Base-by-base conservation (phyloP, 1,140 invertebrate species). In the Anoplophora glabripennis region DNA sequence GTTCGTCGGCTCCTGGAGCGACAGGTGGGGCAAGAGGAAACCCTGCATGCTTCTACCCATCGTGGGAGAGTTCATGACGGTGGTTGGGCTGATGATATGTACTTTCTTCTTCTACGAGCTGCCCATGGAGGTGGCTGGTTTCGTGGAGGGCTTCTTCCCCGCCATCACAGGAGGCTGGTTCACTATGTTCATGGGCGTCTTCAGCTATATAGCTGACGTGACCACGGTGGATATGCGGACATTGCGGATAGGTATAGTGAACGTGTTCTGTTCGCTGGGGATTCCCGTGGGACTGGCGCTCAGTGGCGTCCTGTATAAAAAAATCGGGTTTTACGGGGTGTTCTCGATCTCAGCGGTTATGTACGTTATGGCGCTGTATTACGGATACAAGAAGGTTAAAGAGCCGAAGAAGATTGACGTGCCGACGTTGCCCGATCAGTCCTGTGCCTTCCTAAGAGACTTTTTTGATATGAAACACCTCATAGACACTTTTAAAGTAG, bases 171-270 rank as follows among this genome's bases (percentile, higher is more conserved):
- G 90, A 1, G 91, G 91, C 1, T 92, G 88, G 85, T 89, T 93
- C 65, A 90, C 89, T 12, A 89, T 93, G 84, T 86, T 93, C 61
- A 93, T 94, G 87, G 89, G 89, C 10, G 86, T 90, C 34, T 94
- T 94, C 72, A 93, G 91, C 72, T 94, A 93, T 67, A 89, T 95
- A 38, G 89, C 86, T 1, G 91, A 94, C 71, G 86, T 93, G 7
- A 93, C 92, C 0, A 86, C 86, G 5, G 82, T 89, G 49, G 85
- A 90, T 72, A 87, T 85, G 55, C 83, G 92, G 57, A 94, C 92
- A 0, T 78, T 90, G 10, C 75, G 92, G 54, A 90, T 94, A 61
- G 90, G 90, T 11, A 85, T 94, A 28, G 86, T 91, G 58, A 94
- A 90, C 75, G 80, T 91, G 5, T 90, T 90, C 68, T 85, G 89